These are phyloP conservation scores for Euproctis similis DNA, from an alignment of 2,888 invertebrate species.

Conservation along the genomic window DNA sequence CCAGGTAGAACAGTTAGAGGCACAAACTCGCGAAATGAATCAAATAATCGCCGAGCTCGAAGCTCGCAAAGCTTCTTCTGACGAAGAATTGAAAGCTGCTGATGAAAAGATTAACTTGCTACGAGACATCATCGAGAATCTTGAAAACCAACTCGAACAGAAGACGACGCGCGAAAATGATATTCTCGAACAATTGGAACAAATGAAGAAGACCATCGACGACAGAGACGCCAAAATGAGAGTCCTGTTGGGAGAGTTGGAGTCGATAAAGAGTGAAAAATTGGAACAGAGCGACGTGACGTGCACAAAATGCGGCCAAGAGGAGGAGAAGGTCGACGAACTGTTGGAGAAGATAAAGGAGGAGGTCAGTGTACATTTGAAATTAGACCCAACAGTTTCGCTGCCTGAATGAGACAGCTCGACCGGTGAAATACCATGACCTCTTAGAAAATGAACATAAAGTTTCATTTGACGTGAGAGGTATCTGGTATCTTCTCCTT, in stretches of 20 bases:
- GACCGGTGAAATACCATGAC: no score
- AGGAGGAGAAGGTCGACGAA: slow-evolving; percentile 41
- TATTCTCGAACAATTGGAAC: slow-evolving; percentile 75
- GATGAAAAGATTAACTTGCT: slow-evolving; percentile 84
- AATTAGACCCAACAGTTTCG: no score
- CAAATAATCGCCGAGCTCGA: slow-evolving; percentile 77
- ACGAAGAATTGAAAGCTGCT: slow-evolving; percentile 83
- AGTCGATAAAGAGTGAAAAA: slow-evolving; percentile 63
- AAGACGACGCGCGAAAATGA: slow-evolving; percentile 79
- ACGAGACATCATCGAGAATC: slow-evolving; percentile 84
- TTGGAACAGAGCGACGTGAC: slow-evolving; percentile 53
- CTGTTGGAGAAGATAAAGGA: slow-evolving; percentile 49
- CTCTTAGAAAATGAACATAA: no score
- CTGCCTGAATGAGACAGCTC: no score
- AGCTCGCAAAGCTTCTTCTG: slow-evolving; percentile 77
- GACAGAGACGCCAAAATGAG: slow-evolving; percentile 75
- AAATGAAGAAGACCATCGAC: slow-evolving; percentile 72
- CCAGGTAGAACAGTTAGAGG: slow-evolving; percentile 87
- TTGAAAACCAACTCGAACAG: slow-evolving; percentile 84
- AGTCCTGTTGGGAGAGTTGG: slow-evolving; percentile 69
- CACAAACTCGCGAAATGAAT: slow-evolving; percentile 82
- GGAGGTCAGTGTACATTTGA: slow-evolving; percentile 55
- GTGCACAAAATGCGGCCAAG: slow-evolving; percentile 42
- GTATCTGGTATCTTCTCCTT: no score
- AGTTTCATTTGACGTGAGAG: no score